Evolutionary conservation across 1,140 invertebrate species (phyloP).

Genomic region (Ceratina australensis): DNA sequence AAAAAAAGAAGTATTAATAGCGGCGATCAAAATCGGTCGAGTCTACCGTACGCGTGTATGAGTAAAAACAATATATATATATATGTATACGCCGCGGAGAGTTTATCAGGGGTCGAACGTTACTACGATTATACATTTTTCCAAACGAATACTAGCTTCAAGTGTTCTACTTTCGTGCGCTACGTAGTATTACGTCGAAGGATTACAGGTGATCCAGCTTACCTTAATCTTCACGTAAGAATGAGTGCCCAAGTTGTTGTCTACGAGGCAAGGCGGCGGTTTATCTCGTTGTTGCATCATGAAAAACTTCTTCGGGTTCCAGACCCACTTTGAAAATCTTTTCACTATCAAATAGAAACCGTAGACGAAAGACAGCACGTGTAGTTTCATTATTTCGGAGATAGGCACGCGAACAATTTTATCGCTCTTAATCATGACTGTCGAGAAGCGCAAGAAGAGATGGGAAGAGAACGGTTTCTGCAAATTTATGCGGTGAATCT

Average conservation of each 20-base stretch:
- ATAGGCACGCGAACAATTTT: constrained; percentile 78
- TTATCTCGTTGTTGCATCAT: constrained; percentile 79
- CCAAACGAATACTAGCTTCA: not conserved
- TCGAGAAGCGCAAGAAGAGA: too few species aligned
- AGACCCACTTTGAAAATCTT: constrained; percentile 78
- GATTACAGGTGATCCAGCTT: constrained; percentile 52
- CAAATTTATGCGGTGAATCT: too few species aligned
- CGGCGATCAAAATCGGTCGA: constrained; percentile 15
- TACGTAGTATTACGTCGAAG: not conserved
- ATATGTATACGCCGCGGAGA: not conserved
- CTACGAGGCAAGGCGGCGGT: constrained; percentile 82
- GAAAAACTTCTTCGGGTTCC: constrained; percentile 79
- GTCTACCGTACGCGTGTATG: not conserved
- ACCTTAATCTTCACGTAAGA: constrained; percentile 85
- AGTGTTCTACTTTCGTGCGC: not conserved
- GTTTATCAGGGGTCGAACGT: constrained; percentile 40
- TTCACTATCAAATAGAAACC: constrained; percentile 80
- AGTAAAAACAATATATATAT: too few species aligned
- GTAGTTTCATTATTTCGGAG: constrained; percentile 77
- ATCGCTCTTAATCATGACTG: constrained; percentile 47
- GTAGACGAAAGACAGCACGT: constrained; percentile 78
- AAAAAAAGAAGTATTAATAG: constrained; percentile 12
- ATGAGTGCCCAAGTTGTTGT: constrained; percentile 82
- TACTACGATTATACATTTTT: not conserved
- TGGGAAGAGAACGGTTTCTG: too few species aligned